phyloP scores from a whole-genome alignment of 1,140 invertebrate species.

The Odontomachus brunneus region DNA sequence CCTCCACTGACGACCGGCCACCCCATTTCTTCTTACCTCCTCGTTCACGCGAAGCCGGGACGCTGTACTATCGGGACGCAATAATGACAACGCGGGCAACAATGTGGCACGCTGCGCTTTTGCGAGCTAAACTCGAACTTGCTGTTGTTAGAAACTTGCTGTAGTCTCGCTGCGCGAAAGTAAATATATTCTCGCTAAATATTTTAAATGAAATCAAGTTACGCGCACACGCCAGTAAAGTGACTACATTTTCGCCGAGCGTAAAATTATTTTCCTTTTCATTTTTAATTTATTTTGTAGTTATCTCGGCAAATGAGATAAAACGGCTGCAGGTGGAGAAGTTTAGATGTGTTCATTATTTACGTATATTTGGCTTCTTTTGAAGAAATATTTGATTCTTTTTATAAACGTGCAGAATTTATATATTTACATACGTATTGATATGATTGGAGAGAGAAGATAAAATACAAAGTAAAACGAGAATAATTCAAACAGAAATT shows the following conservation, averaged over 20 bases:
- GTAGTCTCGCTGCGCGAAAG: not conserved
- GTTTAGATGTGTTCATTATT: not conserved
- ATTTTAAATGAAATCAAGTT: no score
- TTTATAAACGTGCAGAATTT: no score
- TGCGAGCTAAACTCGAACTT: not conserved
- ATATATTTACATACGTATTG: no score
- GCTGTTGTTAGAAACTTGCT: not conserved
- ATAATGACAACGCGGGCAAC: slow-evolving; percentile 2
- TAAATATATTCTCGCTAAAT: not conserved
- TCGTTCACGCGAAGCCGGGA: not conserved
- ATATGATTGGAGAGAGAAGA: no score
- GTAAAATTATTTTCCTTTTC: no score
- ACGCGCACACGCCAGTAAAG: no score
- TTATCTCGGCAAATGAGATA: not conserved
- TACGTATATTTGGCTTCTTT: slow-evolving; percentile 4
- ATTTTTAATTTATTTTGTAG: no score
- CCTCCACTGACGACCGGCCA: not conserved
- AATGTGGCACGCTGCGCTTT: not conserved
- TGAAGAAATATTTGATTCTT: no score
- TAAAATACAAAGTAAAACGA: no score
- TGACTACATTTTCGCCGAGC: no score
- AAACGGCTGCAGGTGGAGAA: not conserved
- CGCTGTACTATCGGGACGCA: not conserved
- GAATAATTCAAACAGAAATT: slow-evolving; percentile 5
- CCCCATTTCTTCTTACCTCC: not conserved